A percentile compares a stretch with the other conserved stretches of the same genome.
These are phyloP conservation scores for Melipona beecheii DNA, from an alignment of 2,888 invertebrate species.

Conservation along the genomic window DNA sequence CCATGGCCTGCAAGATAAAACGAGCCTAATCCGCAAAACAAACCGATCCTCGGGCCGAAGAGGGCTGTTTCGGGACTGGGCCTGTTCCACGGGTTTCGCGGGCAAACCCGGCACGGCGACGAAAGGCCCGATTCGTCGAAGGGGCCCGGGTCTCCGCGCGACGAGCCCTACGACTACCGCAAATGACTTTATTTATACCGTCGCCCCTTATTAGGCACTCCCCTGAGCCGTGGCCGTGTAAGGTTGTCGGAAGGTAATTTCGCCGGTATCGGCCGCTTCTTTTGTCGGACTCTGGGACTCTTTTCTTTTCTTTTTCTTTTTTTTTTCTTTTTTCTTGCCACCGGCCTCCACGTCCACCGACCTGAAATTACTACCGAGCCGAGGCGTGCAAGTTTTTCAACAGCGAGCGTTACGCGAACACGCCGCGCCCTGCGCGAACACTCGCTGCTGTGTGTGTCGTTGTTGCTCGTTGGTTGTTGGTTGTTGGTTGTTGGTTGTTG, in stretches of 20 bases:
- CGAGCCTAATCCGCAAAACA: conserved; percentile 71
- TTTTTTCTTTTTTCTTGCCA: conserved; percentile 22
- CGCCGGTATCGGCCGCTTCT: conserved; percentile 41
- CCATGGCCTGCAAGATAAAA: conserved; percentile 60
- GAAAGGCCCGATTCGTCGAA: conserved; percentile 67
- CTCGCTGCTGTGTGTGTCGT: background rate
- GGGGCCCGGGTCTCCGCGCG: conserved; percentile 17
- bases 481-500: no score
- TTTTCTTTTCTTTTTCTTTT: no score
- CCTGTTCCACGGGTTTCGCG: conserved; percentile 8
- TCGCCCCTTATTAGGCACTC: conserved; percentile 61
- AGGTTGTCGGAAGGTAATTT: conserved; percentile 58
- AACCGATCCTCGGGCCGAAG: conserved; percentile 47
- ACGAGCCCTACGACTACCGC: conserved; percentile 55
- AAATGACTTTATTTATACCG: conserved; percentile 70
- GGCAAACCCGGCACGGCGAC: conserved; percentile 44
- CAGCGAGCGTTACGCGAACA: conserved; percentile 42
- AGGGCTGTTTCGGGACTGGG: background rate
- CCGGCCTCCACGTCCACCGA: conserved; percentile 7
- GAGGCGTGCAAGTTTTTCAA: conserved; percentile 54
- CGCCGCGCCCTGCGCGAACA: conserved; percentile 6
- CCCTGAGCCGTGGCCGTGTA: conserved; percentile 43
- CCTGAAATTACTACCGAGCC: conserved; percentile 50
- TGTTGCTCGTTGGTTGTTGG: no score
- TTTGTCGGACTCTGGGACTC: conserved; percentile 37